phyloP scores from a whole-genome alignment of 2,888 invertebrate species.

The Fabriciana adippe region DNA sequence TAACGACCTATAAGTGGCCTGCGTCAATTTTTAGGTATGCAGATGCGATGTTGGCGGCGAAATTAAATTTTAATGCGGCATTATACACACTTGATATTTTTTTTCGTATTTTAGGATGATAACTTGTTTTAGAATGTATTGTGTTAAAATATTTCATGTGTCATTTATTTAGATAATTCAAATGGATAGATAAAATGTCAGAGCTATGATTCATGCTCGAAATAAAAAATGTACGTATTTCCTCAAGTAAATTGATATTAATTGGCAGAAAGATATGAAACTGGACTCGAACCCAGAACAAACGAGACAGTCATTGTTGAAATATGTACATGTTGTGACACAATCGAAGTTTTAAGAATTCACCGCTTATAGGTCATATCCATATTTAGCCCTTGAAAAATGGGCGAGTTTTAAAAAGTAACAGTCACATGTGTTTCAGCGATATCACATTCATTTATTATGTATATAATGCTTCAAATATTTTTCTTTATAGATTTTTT shows the following conservation, averaged over 20 bases:
- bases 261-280: too few species aligned
- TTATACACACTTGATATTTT: slow-evolving; percentile 24
- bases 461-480: too few species aligned
- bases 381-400: slow-evolving; percentile 5
- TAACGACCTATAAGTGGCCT: slow-evolving; percentile 40
- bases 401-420: neutral
- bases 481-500: too few species aligned
- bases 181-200: too few species aligned
- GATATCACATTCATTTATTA: neutral
- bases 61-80: slow-evolving; percentile 36
- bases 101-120: neutral
- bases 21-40: slow-evolving; percentile 47
- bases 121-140: neutral
- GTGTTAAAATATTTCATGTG: too few species aligned
- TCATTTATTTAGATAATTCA: too few species aligned
- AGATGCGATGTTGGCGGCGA: slow-evolving; percentile 41
- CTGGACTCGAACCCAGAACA: neutral
- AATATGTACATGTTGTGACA: slow-evolving; percentile 1
- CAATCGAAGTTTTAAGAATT: slow-evolving; percentile 19
- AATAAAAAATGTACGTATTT: too few species aligned
- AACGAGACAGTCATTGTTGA: neutral
- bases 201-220: too few species aligned
- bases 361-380: slow-evolving; percentile 1
- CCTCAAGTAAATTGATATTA: too few species aligned
- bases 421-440: neutral